A percentile compares a stretch with the other conserved stretches of the same genome.
Conservation (phyloP, 2,113 vertebrate species). For the Tragelaphus imberbis region DNA sequence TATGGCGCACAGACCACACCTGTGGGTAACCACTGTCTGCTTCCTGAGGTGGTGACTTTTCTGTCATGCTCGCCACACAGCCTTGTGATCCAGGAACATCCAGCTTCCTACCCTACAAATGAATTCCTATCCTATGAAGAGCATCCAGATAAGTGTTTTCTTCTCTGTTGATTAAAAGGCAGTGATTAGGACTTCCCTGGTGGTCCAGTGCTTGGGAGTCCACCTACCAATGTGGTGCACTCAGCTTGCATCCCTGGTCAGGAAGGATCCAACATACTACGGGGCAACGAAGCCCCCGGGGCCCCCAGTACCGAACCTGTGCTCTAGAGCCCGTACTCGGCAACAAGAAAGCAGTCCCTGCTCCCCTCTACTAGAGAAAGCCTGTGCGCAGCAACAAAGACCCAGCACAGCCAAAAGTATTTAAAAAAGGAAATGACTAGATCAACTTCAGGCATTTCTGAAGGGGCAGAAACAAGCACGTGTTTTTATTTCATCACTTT, state of each 20-base stretch:
- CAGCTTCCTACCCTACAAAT: background rate
- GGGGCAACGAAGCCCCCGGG: fast-evolving
- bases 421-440: background rate
- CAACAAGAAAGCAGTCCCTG: background rate
- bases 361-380: background rate
- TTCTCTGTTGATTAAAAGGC: background rate
- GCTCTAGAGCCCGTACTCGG: background rate
- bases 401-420: background rate
- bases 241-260: fast-evolving
- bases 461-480: background rate
- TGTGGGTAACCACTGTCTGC: background rate
- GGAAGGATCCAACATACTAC: background rate
- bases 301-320: background rate
- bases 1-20: fast-evolving
- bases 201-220: background rate
- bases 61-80: no score
- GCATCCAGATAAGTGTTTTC: background rate
- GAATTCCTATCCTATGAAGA: background rate
- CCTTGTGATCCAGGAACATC: no score
- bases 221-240: fast-evolving
- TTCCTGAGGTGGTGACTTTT: background rate
- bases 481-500: background rate
- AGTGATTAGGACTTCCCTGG: background rate
- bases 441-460: background rate
- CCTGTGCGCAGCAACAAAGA: background rate